Conservation (phyloP, 2,888 invertebrate genomes). For the Eilema depressum region DNA sequence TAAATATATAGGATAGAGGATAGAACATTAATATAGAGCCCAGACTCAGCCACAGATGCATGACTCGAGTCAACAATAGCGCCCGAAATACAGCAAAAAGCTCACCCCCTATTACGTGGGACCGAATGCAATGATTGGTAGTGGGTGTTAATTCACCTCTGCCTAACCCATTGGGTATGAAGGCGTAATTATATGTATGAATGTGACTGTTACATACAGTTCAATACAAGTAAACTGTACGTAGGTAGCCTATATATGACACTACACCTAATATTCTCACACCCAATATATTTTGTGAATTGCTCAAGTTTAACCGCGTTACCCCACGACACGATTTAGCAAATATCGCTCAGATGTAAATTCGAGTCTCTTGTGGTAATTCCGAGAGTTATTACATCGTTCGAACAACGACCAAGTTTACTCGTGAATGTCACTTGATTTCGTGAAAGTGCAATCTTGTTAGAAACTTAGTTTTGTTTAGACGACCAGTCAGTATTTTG, state of each 20-base stretch:
- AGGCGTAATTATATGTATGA: background rate
- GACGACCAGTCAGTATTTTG: background rate
- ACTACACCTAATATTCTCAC: slow-evolving; percentile 38
- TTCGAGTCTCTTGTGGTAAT: slow-evolving; percentile 56
- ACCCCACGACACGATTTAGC: slow-evolving; percentile 59
- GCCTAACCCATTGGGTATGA: background rate
- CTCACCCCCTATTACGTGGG: too few relatives aligned
- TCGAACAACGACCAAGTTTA: slow-evolving; percentile 50
- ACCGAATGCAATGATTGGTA: too few relatives aligned
- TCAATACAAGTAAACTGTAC: background rate
- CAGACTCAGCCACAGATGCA: too few relatives aligned
- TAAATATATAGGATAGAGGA: too few relatives aligned
- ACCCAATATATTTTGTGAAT: slow-evolving; percentile 54
- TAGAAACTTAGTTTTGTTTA: slow-evolving; percentile 24
- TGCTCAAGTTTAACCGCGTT: slow-evolving; percentile 62
- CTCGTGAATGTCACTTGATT: slow-evolving; percentile 44
- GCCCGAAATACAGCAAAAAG: too few relatives aligned
- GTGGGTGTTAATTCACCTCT: too few relatives aligned
- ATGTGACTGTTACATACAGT: too few relatives aligned
- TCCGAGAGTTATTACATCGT: slow-evolving; percentile 54
- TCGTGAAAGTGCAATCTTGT: slow-evolving; percentile 27
- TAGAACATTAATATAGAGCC: too few relatives aligned
- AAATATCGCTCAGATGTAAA: slow-evolving; percentile 65
- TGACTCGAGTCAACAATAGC: too few relatives aligned
- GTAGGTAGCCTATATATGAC: background rate